Evolutionary conservation across 2,888 invertebrate species (phyloP), one percentile per base, ranked within the genome.

Genomic region (Pachymerium ferrugineum): DNA sequence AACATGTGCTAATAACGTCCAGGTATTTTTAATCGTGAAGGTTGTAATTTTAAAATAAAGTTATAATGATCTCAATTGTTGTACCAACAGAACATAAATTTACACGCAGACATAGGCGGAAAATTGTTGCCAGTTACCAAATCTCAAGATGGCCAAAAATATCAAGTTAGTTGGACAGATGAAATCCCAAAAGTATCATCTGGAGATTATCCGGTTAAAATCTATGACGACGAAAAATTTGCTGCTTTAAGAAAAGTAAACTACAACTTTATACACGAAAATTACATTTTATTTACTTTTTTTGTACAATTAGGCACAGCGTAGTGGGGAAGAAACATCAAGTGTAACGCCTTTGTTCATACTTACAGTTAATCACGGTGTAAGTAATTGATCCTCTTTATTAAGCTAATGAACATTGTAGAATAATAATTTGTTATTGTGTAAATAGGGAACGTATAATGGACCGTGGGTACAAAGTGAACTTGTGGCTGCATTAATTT

Each of bases 401-500:
- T n/a, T 4, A n/a, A 38, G 8, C 2, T 8, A 8, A n/a, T 4
- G 38, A 38, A 2, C 38, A 6, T 67, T 67, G 67, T 12, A 19
- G 3, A 10, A 16, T 25, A 25, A 30, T 47, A 14, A 25, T 54
- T 30, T 69, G 33, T 73, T 22, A 22, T 19, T 29, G 70, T 47
- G 77, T 4, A 29, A 10, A 4, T 79, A 84, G 83, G 89, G 91
- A 80, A 90, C 94, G 71, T 96, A 93, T 85, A 90, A 89, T 76
- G 97, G 97, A 0, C 94, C 94, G 2, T 92, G 92, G 90, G 87
- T 97, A 73, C 94, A 94, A 83, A 94, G 94, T 0, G 96, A 97
- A 85, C 88, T 94, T 42, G 85, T 97, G 71, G 97, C 96, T 8
- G 90, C 92, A 4, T 84, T 88, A 14, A 83, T 92, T 0, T 90